phyloP scores from a whole-genome alignment of 1,140 invertebrate species.

The Pomphorhynchus laevis region DNA sequence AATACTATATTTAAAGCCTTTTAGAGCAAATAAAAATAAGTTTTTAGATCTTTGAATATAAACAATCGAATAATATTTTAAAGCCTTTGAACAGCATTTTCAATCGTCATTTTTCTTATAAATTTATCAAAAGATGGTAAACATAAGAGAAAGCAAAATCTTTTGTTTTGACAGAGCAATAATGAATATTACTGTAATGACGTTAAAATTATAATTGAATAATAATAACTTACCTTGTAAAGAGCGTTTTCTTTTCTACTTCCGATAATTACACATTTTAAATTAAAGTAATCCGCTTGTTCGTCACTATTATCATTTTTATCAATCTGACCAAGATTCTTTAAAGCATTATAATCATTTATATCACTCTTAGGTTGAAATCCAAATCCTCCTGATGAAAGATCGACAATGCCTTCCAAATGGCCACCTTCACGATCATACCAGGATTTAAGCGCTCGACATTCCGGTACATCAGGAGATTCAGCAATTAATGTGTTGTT shows the following conservation, averaged over 20 bases:
- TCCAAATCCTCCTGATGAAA: constrained; percentile 11
- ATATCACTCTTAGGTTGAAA: constrained; percentile 24
- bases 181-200: background rate
- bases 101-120: no score
- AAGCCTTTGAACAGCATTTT: no score
- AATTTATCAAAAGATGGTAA: no score
- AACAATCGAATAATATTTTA: no score
- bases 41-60: no score
- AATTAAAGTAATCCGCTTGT: constrained; percentile 39
- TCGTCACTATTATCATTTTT: no score
- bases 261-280: constrained; percentile 31
- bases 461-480: constrained; percentile 42
- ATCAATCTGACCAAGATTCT: constrained; percentile 23
- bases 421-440: constrained; percentile 36
- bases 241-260: constrained; percentile 38
- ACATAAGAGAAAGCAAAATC: background rate
- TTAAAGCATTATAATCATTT: constrained; percentile 32
- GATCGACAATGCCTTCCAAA: constrained; percentile 14
- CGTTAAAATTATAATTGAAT: background rate
- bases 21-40: no score
- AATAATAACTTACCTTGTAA: constrained; percentile 24
- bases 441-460: constrained; percentile 50
- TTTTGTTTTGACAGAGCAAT: background rate
- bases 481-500: constrained; percentile 18
- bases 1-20: no score